Conservation (phyloP, 2,888 invertebrate species). For the Salticus scenicus region DNA sequence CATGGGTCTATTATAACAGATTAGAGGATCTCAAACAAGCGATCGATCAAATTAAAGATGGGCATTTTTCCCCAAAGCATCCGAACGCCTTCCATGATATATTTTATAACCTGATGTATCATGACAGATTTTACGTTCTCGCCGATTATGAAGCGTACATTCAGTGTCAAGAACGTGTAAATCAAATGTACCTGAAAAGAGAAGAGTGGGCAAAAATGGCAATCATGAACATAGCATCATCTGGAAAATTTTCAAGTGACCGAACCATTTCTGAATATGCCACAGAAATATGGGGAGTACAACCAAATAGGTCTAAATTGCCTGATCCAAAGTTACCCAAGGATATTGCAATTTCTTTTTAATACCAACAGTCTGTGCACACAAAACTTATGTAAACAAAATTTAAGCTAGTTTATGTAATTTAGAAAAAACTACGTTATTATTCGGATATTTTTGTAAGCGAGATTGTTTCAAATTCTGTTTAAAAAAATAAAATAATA, state of each 20-base stretch:
- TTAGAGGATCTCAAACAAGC: conserved; percentile 93
- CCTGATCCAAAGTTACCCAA: conserved; percentile 75
- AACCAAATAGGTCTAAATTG: conserved; percentile 92
- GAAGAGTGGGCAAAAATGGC: conserved; percentile 96
- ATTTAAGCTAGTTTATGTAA: no score
- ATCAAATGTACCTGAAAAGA: conserved; percentile 89
- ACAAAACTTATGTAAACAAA: no score
- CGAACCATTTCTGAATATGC: conserved; percentile 98
- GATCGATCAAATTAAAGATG: conserved; percentile 96
- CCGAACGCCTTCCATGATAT: conserved; percentile 93
- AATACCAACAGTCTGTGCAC: no score
- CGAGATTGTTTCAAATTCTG: no score
- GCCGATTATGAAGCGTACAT: conserved; percentile 98
- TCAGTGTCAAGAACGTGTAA: conserved; percentile 91
- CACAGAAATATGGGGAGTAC: conserved; percentile 95
- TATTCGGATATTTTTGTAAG: no score
- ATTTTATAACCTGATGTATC: conserved; percentile 91
- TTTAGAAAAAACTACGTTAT: no score
- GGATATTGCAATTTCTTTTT: no score
- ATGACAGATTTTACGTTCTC: conserved; percentile 92
- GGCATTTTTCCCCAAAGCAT: conserved; percentile 91
- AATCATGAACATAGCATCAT: conserved; percentile 97
- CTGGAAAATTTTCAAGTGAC: conserved; percentile 99
- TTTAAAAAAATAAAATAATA: no score
- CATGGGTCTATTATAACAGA: conserved; percentile 92